Conservation (phyloP, 2,113 vertebrate species). For the Triplophysa siluroides region DNA sequence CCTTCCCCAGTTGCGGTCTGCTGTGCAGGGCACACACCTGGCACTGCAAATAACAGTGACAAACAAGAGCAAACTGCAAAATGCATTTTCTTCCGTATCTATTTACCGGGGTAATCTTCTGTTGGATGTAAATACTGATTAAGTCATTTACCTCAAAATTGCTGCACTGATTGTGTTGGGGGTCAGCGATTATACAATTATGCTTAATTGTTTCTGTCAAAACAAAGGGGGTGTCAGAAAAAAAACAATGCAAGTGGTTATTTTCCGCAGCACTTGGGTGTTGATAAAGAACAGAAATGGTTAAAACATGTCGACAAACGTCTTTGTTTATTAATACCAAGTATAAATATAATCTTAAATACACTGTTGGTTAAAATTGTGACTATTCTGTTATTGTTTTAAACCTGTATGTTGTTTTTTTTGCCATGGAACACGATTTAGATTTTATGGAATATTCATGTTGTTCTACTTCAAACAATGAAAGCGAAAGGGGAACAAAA, state of each 20-base stretch:
- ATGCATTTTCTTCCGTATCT: slow-evolving; percentile 39
- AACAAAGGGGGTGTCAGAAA: neutral
- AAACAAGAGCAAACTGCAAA: slow-evolving; percentile 63
- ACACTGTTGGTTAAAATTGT: too few species aligned
- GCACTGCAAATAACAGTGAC: slow-evolving; percentile 62
- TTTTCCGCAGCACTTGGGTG: neutral
- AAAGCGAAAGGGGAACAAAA: too few species aligned
- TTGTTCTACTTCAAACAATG: too few species aligned
- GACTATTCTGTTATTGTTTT: too few species aligned
- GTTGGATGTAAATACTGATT: slow-evolving; percentile 30
- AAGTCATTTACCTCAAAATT: slow-evolving; percentile 1
- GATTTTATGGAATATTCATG: too few species aligned
- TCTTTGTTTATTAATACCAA: too few species aligned
- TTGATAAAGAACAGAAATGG: neutral
- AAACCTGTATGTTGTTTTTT: too few species aligned
- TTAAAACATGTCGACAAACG: neutral
- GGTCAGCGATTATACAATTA: neutral
- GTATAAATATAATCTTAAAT: too few species aligned
- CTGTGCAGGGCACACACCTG: slow-evolving; percentile 63
- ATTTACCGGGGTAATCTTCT: neutral
- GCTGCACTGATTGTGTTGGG: neutral
- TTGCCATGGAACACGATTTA: too few species aligned
- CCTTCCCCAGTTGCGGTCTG: slow-evolving; percentile 59
- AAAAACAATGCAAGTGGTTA: neutral
- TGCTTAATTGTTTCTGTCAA: neutral